Conservation (phyloP, 2,113 vertebrate genomes). For the Nettapus auritus region DNA sequence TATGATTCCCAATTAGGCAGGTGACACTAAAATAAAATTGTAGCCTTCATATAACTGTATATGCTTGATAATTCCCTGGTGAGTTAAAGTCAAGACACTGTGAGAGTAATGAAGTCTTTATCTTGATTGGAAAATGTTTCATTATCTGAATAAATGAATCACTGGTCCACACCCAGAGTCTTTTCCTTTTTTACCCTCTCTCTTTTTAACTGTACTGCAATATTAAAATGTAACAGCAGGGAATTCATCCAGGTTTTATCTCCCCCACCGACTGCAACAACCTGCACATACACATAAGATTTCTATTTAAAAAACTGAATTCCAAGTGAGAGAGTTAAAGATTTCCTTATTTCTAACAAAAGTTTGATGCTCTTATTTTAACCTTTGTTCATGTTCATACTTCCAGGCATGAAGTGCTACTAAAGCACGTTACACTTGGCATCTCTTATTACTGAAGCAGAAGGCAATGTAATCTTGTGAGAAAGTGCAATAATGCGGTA, state of each 20-base stretch:
- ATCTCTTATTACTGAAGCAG: conserved; percentile 60
- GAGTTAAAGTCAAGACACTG: conserved; percentile 19
- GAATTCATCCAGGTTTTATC: conserved; percentile 47
- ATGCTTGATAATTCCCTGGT: neutral
- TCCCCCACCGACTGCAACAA: conserved; percentile 12
- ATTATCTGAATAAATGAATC: conserved; percentile 72
- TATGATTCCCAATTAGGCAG: conserved; percentile 35
- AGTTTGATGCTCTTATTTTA: conserved; percentile 65
- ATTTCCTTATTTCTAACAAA: conserved; percentile 62
- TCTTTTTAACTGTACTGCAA: conserved; percentile 58
- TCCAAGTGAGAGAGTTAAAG: conserved; percentile 35
- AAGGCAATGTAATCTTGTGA: conserved; percentile 70
- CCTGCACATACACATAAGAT: conserved; percentile 1
- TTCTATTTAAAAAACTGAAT: neutral
- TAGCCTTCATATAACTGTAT: neutral
- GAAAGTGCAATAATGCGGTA: conserved; percentile 63
- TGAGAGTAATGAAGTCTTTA: conserved; percentile 49
- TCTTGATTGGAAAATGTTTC: conserved; percentile 66
- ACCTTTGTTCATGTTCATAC: conserved; percentile 64
- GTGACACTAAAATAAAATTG: conserved; percentile 56
- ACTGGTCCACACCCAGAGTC: conserved; percentile 69
- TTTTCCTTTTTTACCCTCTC: neutral
- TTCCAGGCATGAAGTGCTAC: conserved; percentile 64
- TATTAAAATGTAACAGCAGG: conserved; percentile 61
- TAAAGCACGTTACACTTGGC: conserved; percentile 61